Evolutionary conservation across 2,888 invertebrate species (phyloP), one percentile per base, ranked within the genome.

Genomic region (Elmis aenea): DNA sequence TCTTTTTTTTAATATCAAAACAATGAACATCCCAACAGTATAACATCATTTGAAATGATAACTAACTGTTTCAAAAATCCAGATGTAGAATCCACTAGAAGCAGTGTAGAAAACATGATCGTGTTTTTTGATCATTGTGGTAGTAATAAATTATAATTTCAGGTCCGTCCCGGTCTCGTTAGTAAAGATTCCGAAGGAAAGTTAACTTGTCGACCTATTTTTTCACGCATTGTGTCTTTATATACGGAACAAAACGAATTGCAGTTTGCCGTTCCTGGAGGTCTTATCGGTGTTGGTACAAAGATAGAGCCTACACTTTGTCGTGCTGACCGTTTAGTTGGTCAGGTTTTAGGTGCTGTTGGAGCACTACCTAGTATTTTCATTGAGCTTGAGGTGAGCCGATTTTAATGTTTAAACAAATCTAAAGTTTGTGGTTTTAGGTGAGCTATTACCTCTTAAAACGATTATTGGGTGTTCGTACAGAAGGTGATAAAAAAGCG

Each of bases 281-380:
- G 99, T n/a, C 77, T 99, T 30, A 99, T 99, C 61, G 99, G 95
- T 64, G 97, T 99, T 13, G 99, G 99, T 49, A 99, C 97, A 3
- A 93, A 93, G 72, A 99, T 99, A 59, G 99, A 99, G 67, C 99
- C 99, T 2, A 99, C 97, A 1, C 75, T 99, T 28, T 99, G 99
- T 66, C 81, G 99, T 61, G 99, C 97, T 42, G 99, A 99, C 76
- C 83, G 97, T 61, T 79, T 99, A 62, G 99, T 99, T 2, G 99
- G 99, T 31, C 95, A 96, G 72, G 80, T 77, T 15, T 57, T 68
- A 33, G 99, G 99, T 9, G 95, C 96, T 6, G 95, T 99, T 12
- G 96, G 94, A 13, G 88, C 94, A 30, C 68, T 99, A 51, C 99
- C 99, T 0, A 91, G 93, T 52, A 99, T 99, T 62, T 97, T 91